Conservation (phyloP, 1,140 invertebrate species). For the Cydia pomonella region DNA sequence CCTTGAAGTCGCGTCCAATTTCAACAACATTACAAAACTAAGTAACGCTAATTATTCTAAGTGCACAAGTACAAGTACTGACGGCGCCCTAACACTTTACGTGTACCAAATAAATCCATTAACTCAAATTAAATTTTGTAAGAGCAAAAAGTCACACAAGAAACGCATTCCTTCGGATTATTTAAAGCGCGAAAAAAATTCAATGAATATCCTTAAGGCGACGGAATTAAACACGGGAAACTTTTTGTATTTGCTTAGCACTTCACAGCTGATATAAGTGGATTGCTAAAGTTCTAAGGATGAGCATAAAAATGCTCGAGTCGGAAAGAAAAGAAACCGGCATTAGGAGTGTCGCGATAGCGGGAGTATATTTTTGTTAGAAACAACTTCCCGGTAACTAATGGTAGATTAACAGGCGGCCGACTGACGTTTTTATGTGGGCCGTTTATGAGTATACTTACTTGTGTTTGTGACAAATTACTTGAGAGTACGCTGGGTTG, state of each 20-base stretch:
- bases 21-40: constrained; percentile 12
- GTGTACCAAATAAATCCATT: constrained; percentile 31
- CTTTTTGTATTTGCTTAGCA: constrained; percentile 78
- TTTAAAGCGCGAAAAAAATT: constrained; percentile 70
- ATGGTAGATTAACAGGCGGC: constrained; percentile 49
- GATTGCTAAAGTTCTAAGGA: constrained; percentile 78
- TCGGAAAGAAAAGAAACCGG: constrained; percentile 71
- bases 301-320: constrained; percentile 76
- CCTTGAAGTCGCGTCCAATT: not conserved
- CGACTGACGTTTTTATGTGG: constrained; percentile 52
- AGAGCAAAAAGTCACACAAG: constrained; percentile 41
- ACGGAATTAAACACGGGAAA: constrained; percentile 75
- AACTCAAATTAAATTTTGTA: constrained; percentile 10
- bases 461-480: constrained; percentile 30
- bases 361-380: constrained; percentile 70
- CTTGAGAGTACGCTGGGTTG: not conserved
- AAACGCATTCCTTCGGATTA: constrained; percentile 63
- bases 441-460: constrained; percentile 44
- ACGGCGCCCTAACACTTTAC: not conserved
- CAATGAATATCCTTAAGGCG: constrained; percentile 76
- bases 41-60: constrained; percentile 6
- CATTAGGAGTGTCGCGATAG: constrained; percentile 76
- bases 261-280: constrained; percentile 78
- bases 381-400: constrained; percentile 59
- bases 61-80: not conserved